Percentiles rank a stretch among this genome's conserved stretches.
These are phyloP conservation scores for Eristalis tenax DNA, from an alignment of 2,888 invertebrate genomes.

Conservation along the genomic window DNA sequence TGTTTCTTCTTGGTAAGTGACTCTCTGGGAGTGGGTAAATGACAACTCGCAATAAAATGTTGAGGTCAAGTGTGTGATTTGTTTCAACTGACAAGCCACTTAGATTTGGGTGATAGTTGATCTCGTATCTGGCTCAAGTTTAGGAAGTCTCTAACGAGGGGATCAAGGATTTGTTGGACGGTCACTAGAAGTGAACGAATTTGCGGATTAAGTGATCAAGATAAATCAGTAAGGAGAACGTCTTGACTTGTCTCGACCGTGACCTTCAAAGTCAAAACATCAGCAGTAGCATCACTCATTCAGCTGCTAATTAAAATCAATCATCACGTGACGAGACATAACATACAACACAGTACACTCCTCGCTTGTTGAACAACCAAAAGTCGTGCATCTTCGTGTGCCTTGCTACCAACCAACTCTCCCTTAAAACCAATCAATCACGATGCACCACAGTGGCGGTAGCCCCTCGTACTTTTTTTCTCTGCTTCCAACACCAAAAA, in stretches of 20 bases:
- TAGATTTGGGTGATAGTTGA: not conserved
- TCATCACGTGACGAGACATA: not conserved
- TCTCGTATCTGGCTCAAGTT: not conserved
- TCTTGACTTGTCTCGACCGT: too few species aligned
- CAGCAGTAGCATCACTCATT: not conserved
- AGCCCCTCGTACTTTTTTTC: not conserved
- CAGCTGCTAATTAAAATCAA: not conserved
- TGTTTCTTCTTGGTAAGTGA: slow-evolving; percentile 5
- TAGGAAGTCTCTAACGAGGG: not conserved
- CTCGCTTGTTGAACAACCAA: not conserved
- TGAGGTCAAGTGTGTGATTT: slow-evolving; percentile 32
- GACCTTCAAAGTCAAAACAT: too few species aligned
- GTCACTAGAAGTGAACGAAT: not conserved
- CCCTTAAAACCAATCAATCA: slow-evolving; percentile 28
- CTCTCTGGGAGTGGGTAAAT: not conserved
- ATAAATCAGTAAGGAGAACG: too few species aligned
- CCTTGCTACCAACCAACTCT: not conserved
- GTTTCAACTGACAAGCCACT: slow-evolving; percentile 1
- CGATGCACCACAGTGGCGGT: not conserved
- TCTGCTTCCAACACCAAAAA: not conserved
- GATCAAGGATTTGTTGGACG: not conserved
- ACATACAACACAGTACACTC: not conserved
- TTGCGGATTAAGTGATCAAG: not conserved
- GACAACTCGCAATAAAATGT: not conserved
- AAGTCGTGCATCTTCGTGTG: not conserved